A percentile compares a stretch with the other conserved stretches of the same genome.
Evolutionary conservation across 64 coral and sea anemone genomes (phyloP).

Genomic region (Trachythela sp.): DNA sequence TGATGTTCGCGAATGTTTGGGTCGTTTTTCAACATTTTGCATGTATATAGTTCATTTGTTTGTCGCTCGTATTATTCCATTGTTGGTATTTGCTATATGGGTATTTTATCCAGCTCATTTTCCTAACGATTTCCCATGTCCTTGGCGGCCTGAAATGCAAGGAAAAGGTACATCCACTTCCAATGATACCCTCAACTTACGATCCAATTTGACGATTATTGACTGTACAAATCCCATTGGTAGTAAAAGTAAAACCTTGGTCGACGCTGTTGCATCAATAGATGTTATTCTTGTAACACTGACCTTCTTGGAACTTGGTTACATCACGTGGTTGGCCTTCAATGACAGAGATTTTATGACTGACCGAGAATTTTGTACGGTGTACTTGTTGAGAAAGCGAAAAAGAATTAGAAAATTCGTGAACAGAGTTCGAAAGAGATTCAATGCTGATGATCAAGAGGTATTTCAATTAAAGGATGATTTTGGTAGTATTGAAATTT

Average conservation of each 20-base stretch:
- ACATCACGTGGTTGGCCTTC: not conserved
- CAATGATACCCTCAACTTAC: not conserved
- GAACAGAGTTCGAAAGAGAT: not conserved
- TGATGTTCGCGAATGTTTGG: not conserved
- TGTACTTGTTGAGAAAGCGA: constrained; percentile 1
- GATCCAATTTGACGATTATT: not conserved
- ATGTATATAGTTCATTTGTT: no score
- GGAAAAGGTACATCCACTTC: not conserved
- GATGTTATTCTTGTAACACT: not conserved
- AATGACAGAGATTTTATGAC: not conserved
- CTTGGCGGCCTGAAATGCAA: not conserved
- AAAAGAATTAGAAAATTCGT: not conserved
- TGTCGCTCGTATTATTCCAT: no score
- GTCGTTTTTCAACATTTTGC: no score
- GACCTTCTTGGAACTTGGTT: not conserved
- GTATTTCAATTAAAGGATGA: not conserved
- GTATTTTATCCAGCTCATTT: not conserved
- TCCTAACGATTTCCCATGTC: not conserved
- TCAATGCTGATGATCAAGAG: not conserved
- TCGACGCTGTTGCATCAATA: not conserved
- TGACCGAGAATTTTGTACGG: not conserved
- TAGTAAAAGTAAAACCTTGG: not conserved
- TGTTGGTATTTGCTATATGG: no score
- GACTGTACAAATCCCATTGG: not conserved
- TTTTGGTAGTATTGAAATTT: not conserved